Percentiles rank a stretch among this genome's conserved stretches.
Evolutionary conservation across 2,888 invertebrate genomes (phyloP).

Genomic region (Agrochola lychnidis): DNA sequence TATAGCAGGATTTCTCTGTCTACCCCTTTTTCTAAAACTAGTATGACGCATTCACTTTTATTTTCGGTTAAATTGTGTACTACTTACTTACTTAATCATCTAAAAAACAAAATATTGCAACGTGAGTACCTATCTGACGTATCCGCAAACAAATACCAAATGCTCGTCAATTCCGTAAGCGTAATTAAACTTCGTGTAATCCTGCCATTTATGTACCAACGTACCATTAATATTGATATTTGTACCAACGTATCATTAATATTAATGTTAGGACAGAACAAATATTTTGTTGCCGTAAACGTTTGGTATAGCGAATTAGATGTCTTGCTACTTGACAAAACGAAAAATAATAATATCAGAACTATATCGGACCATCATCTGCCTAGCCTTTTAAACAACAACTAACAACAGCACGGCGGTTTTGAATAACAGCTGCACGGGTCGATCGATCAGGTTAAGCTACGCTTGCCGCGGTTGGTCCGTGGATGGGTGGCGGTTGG

Average conservation of each 20-base stretch:
- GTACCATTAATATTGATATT: slow-evolving; percentile 37
- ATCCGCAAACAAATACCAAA: slow-evolving; percentile 3
- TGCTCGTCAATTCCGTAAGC: background rate
- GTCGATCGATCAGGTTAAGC: too few relatives aligned
- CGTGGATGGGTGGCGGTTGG: too few relatives aligned
- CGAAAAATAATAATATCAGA: background rate
- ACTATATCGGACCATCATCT: too few relatives aligned
- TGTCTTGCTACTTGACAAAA: background rate
- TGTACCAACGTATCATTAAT: slow-evolving; percentile 18
- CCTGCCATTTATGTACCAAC: background rate
- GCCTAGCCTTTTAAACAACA: too few relatives aligned
- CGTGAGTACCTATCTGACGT: background rate
- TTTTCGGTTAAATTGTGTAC: background rate
- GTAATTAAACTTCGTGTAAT: slow-evolving; percentile 7
- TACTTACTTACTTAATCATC: too few relatives aligned
- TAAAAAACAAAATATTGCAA: background rate
- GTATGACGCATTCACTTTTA: background rate
- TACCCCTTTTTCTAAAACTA: background rate
- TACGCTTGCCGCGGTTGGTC: too few relatives aligned
- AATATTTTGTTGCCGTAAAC: slow-evolving; percentile 5
- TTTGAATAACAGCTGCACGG: too few relatives aligned
- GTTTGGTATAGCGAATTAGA: background rate
- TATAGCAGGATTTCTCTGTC: background rate
- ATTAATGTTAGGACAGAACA: slow-evolving; percentile 20
- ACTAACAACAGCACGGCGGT: too few relatives aligned